phyloP scores from a whole-genome alignment of 2,113 vertebrate genomes.

The Regulus satrapa region DNA sequence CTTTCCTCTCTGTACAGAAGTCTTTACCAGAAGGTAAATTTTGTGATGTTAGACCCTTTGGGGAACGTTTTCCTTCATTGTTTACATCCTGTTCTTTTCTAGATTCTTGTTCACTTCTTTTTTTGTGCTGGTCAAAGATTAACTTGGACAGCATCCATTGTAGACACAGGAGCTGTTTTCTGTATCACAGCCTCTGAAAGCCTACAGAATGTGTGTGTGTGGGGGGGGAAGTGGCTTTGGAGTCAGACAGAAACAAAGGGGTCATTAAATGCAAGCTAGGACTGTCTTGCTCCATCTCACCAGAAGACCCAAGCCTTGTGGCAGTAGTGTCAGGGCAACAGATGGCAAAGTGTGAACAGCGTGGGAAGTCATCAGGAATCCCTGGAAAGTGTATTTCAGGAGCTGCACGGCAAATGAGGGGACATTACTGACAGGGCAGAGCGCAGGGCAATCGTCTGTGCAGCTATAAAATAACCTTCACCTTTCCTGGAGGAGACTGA shows the following conservation, averaged over 20 bases:
- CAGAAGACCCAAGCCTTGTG: neutral
- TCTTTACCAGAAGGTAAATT: neutral
- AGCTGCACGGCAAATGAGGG: constrained; percentile 28
- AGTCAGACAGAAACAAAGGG: neutral
- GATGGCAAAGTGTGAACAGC: constrained; percentile 60
- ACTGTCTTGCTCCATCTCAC: neutral
- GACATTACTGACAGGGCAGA: neutral
- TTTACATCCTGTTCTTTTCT: neutral
- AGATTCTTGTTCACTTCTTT: neutral
- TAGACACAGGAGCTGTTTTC: neutral
- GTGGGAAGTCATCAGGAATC: constrained; percentile 43
- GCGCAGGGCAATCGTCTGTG: constrained; percentile 45
- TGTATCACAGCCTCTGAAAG: neutral
- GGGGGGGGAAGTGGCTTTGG: rapidly evolving
- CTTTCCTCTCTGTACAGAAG: neutral
- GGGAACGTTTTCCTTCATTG: neutral
- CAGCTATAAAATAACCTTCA: constrained; percentile 63
- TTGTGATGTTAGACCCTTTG: no score
- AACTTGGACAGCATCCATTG: rapidly evolving
- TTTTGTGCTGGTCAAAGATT: neutral
- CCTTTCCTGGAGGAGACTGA: constrained; percentile 50
- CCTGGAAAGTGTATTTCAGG: constrained; percentile 48
- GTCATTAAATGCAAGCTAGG: neutral
- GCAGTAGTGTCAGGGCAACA: constrained; percentile 39
- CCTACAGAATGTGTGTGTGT: neutral